A percentile compares a stretch with the other conserved stretches of the same genome.
Evolutionary conservation across 2,113 vertebrate species (phyloP).

Genomic region (Mungos mungo): DNA sequence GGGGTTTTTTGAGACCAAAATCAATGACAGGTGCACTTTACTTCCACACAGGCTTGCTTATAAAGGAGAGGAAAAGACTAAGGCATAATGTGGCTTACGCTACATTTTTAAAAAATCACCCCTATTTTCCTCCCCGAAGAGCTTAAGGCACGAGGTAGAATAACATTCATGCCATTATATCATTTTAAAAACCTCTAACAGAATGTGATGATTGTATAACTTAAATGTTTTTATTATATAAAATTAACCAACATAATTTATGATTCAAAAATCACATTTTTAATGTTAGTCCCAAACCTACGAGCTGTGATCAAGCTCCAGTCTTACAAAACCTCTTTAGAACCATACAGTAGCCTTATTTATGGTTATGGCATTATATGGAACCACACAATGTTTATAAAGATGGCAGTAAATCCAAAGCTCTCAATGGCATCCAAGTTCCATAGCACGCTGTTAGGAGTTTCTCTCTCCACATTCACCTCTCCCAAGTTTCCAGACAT

Average conservation of each 20-base stretch:
- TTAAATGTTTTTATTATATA: neutral
- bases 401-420: accelerated
- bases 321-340: neutral
- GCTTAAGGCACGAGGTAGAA: neutral
- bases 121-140: neutral
- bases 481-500: neutral
- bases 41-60: neutral
- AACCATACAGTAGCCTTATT: neutral
- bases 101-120: neutral
- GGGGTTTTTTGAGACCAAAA: neutral
- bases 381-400: neutral
- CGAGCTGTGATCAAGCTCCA: neutral
- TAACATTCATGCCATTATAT: neutral
- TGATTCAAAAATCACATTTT: neutral
- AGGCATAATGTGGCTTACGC: neutral
- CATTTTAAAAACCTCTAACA: neutral
- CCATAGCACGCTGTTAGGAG: neutral
- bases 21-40: conserved; percentile 24
- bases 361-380: neutral
- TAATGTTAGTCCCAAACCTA: neutral
- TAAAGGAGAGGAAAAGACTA: neutral
- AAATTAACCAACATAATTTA: conserved; percentile 7
- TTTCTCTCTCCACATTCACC: neutral
- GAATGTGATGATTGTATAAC: neutral
- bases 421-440: neutral